Evolutionary conservation across 1,140 invertebrate species (phyloP).

Genomic region (Pseudomyrmex cubaensis): DNA sequence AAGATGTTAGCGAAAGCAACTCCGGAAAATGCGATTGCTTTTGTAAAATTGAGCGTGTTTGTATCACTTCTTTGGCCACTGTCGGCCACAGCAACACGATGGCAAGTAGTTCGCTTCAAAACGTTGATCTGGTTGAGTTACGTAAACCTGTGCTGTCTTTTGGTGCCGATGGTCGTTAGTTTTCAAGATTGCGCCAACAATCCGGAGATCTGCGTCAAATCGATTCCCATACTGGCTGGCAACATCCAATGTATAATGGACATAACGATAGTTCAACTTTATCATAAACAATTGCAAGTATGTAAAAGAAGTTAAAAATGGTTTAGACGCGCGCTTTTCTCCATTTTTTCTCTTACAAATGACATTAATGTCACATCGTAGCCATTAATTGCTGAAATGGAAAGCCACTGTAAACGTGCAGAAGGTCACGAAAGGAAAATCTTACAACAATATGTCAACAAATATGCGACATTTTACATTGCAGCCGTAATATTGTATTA

Average conservation of each 20-base stretch:
- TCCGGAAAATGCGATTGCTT: conserved; percentile 49
- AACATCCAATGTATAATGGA: conserved; percentile 40
- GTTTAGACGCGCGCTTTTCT: background rate
- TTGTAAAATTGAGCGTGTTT: conserved; percentile 42
- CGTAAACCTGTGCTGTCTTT: conserved; percentile 19
- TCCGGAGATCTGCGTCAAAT: conserved; percentile 40
- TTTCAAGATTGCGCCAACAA: conserved; percentile 24
- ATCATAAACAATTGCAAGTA: conserved; percentile 42
- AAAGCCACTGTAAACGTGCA: conserved; percentile 53
- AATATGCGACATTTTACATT: conserved; percentile 49
- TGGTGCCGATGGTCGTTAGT: conserved; percentile 26
- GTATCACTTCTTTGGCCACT: conserved; percentile 61
- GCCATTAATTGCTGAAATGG: conserved; percentile 68
- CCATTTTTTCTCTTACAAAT: background rate
- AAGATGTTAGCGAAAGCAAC: conserved; percentile 49
- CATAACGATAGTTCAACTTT: conserved; percentile 18
- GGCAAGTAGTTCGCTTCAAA: conserved; percentile 24
- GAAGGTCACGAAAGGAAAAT: conserved; percentile 50
- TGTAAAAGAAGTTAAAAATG: conserved; percentile 32
- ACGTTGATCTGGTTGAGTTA: conserved; percentile 32
- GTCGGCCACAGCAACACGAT: conserved; percentile 2
- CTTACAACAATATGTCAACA: conserved; percentile 63
- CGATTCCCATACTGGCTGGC: conserved; percentile 45
- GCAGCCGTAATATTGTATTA: conserved; percentile 53
- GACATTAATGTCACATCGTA: conserved; percentile 13